Conservation (phyloP, 2,797 vertebrate genomes). For the Zalophus californianus region DNA sequence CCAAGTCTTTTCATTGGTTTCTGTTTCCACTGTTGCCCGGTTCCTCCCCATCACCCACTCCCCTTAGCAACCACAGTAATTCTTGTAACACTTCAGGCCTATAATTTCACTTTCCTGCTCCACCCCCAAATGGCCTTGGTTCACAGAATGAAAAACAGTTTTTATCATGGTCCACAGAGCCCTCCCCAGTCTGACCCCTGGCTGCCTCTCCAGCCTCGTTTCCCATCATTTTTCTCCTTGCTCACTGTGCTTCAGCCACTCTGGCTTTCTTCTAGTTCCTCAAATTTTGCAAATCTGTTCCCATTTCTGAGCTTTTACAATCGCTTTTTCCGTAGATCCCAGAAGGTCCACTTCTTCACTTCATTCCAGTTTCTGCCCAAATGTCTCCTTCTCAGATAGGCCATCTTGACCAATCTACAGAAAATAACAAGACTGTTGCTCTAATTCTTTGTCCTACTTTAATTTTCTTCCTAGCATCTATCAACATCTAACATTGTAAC, state of each 20-base stretch:
- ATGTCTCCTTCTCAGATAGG: background rate
- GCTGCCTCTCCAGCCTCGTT: background rate
- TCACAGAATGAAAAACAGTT: background rate
- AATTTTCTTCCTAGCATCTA: background rate
- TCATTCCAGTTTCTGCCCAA: background rate
- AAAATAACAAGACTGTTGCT: background rate
- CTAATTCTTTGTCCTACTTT: background rate
- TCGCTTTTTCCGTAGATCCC: background rate
- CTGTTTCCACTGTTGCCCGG: background rate
- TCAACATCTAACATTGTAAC: background rate
- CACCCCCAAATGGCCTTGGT: background rate
- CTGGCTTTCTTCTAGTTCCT: background rate
- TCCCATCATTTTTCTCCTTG: background rate
- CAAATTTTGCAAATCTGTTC: background rate
- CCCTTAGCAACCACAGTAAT: background rate
- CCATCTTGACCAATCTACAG: background rate
- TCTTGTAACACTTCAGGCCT: background rate
- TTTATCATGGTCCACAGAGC: background rate
- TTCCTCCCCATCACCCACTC: background rate
- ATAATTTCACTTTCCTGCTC: background rate
- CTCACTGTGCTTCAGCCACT: background rate
- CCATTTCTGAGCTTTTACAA: background rate
- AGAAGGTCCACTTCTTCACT: background rate
- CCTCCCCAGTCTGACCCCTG: background rate
- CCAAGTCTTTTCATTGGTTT: background rate